A percentile compares a stretch with the other conserved stretches of the same genome.
These are phyloP conservation scores for Pelodiscus sinensis DNA, from an alignment of 2,113 vertebrate species.

Conservation along the genomic window DNA sequence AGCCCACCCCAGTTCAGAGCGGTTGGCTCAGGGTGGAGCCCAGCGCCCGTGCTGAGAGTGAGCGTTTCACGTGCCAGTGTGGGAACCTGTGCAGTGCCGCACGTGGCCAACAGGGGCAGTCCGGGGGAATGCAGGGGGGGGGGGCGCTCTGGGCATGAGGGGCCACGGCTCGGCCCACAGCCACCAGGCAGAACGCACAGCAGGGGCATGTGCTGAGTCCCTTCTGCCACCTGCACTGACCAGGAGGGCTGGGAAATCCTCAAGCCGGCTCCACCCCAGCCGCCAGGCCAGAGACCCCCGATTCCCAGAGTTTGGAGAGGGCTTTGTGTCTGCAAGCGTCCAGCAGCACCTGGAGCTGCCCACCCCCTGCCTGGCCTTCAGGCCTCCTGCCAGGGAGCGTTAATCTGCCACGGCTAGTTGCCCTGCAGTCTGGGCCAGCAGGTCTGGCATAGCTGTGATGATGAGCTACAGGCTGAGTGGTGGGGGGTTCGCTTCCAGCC, in stretches of 20 bases:
- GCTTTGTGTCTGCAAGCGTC: not conserved
- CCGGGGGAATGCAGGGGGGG: not conserved
- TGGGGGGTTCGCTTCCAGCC: not conserved
- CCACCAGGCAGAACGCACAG: not conserved
- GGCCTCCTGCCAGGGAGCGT: not conserved
- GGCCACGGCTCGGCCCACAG: not conserved
- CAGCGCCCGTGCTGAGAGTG: rapidly evolving
- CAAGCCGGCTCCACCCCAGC: not conserved
- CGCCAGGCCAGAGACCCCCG: not conserved
- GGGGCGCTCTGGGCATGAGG: too few relatives aligned
- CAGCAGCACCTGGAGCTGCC: slow-evolving; percentile 16
- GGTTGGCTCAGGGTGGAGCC: rapidly evolving
- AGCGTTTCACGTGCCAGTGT: too few relatives aligned
- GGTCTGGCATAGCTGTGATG: not conserved
- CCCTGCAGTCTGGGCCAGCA: rapidly evolving
- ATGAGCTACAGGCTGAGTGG: not conserved
- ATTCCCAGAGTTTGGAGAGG: not conserved
- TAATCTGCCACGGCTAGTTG: not conserved
- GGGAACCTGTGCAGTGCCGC: not conserved
- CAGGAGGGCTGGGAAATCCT: not conserved
- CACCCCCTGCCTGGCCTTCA: not conserved
- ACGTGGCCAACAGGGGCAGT: not conserved
- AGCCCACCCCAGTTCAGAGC: rapidly evolving
- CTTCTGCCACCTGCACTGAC: too few relatives aligned
- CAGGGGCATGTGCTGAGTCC: not conserved